These are phyloP conservation scores for Eublepharis macularius DNA, from an alignment of 2,113 vertebrate species.

Conservation along the genomic window DNA sequence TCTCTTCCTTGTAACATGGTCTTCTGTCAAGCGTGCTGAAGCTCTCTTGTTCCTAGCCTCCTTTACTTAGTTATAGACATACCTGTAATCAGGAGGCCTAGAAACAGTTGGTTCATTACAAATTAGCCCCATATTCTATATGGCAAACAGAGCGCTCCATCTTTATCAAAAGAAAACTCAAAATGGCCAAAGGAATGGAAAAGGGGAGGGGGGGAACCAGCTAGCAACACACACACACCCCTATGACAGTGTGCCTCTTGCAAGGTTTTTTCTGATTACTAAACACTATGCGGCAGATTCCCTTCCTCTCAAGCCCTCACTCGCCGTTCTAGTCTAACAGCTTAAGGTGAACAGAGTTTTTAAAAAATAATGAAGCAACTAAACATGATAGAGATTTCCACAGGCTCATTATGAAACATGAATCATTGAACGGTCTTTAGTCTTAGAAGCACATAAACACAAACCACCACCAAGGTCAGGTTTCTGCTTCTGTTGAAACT, in stretches of 20 bases:
- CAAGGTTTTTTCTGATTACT: neutral
- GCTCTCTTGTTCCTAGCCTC: neutral
- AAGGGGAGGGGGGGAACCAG: neutral
- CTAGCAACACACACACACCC: neutral
- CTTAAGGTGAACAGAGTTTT: neutral
- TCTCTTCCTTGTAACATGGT: neutral
- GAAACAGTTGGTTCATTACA: neutral
- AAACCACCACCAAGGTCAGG: neutral
- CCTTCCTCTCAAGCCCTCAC: neutral
- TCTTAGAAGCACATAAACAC: neutral
- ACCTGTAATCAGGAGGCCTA: neutral
- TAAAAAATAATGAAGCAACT: neutral
- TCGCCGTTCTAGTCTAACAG: slow-evolving; percentile 1
- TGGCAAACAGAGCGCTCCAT: neutral
- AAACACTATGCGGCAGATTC: neutral
- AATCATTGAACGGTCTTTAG: neutral
- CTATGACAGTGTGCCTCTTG: neutral
- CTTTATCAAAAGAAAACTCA: neutral
- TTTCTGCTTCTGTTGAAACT: neutral
- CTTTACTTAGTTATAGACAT: neutral
- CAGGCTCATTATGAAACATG: neutral
- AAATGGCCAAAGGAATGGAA: neutral
- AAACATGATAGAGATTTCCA: neutral
- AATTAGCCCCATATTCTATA: neutral
- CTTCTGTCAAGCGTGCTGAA: neutral